A percentile compares a stretch with the other conserved stretches of the same genome.
Conservation (phyloP, 2,797 vertebrate species). For the Enteromius thamalakanensis region DNA sequence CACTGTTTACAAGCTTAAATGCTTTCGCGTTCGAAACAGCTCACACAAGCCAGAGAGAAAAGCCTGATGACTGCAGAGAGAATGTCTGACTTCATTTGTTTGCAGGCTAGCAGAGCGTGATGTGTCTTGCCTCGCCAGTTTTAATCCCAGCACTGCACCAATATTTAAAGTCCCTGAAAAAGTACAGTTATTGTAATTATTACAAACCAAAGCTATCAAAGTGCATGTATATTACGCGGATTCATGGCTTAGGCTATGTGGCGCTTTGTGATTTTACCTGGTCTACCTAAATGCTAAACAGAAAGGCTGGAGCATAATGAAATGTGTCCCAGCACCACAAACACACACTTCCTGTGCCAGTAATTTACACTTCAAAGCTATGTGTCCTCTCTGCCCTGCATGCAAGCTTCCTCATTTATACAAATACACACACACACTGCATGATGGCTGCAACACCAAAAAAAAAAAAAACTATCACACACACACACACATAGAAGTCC, state of each 20-base stretch:
- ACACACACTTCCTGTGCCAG: slow-evolving; percentile 53
- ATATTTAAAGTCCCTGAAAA: neutral
- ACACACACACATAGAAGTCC: slow-evolving; percentile 16
- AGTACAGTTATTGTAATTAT: neutral
- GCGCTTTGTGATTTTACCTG: slow-evolving; percentile 31
- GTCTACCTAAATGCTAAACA: slow-evolving; percentile 42
- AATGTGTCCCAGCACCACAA: slow-evolving; percentile 47
- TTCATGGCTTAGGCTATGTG: neutral
- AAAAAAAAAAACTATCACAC: neutral
- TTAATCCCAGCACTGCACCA: neutral
- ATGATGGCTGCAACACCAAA: slow-evolving; percentile 19
- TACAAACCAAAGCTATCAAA: neutral
- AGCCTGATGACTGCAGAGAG: slow-evolving; percentile 16
- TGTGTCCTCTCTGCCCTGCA: slow-evolving; percentile 33
- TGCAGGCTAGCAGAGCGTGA: neutral
- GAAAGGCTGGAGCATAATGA: slow-evolving; percentile 51
- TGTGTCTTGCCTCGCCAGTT: neutral
- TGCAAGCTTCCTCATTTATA: slow-evolving; percentile 51
- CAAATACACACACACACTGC: slow-evolving; percentile 35
- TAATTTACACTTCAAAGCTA: slow-evolving; percentile 63
- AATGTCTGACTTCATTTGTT: neutral
- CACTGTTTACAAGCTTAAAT: slow-evolving; percentile 15
- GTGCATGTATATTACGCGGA: neutral
- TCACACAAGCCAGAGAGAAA: slow-evolving; percentile 1
- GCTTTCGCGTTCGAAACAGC: slow-evolving; percentile 18